phyloP scores from a whole-genome alignment of 2,888 invertebrate species.

The Seira musarum region DNA sequence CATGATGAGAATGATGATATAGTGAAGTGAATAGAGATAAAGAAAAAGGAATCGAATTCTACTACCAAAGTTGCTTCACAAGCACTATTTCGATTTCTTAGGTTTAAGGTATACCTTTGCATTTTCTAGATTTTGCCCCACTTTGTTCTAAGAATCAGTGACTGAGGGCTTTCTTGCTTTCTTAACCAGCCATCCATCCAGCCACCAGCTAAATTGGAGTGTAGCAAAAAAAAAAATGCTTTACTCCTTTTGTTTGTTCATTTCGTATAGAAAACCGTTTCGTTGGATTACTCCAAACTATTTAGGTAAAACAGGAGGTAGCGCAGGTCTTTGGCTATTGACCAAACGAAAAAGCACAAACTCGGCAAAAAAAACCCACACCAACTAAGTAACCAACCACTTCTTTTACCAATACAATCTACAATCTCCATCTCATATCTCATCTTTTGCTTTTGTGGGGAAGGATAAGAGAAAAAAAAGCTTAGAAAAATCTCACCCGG shows the following conservation, averaged over 20 bases:
- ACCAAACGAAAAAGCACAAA: slow-evolving; percentile 43
- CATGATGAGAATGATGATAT: too few relatives aligned
- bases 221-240: too few relatives aligned
- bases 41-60: neutral
- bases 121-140: slow-evolving; percentile 31
- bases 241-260: slow-evolving; percentile 29
- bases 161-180: slow-evolving; percentile 27
- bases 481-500: slow-evolving; percentile 63
- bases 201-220: slow-evolving; percentile 43
- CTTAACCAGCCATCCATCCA: slow-evolving; percentile 47
- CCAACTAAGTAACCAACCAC: neutral
- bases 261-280: slow-evolving; percentile 36
- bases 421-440: slow-evolving; percentile 40
- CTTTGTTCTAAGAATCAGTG: slow-evolving; percentile 47
- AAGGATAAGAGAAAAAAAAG: slow-evolving; percentile 56
- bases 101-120: neutral
- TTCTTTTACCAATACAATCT: slow-evolving; percentile 24
- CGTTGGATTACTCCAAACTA: slow-evolving; percentile 36
- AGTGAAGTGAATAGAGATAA: neutral
- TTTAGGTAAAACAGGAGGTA: neutral
- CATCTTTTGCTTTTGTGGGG: slow-evolving; percentile 47
- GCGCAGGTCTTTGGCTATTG: slow-evolving; percentile 36
- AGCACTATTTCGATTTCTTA: neutral
- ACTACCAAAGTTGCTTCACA: neutral
- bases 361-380: neutral